Base-by-base conservation (phyloP, 2,113 vertebrate genomes). In the Astatoreochromis straeleni region DNA sequence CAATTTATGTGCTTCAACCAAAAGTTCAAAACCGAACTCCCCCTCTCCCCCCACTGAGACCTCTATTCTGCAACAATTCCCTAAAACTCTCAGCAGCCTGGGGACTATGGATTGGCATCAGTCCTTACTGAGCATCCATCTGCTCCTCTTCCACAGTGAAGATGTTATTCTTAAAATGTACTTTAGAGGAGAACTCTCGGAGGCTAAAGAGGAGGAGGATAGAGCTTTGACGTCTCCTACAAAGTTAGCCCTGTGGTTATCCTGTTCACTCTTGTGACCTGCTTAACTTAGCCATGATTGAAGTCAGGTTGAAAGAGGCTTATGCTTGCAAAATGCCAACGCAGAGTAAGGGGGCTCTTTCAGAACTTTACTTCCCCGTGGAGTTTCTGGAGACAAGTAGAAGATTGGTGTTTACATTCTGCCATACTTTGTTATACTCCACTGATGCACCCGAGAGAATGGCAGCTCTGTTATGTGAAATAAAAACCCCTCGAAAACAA, bases 191-290 rank as follows among this genome's bases (percentile, higher is more conserved):
- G 82, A 93, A 92, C 87, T 94, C 92, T 93, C 88, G 4, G 78
- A 95, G 93, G 94, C 88, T 93, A 90, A 93, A 93, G 88, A 94
- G 91, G 92, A 88, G 87, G 92, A 87, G 87, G 89, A 87, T 84
- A 33, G 89, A 88, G 87, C 90, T 95, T 91, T 95, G 88, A 93
- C 93, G 85, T 94, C 85, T 93, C 87, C 91, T 75, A 93, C 92
- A 95, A 95, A 93, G 93, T 94, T 92, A 91, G 94, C 92, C 93
- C 92, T 73, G 89, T 93, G 93, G 94, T 96, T 94, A 95, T 95
- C 87, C 82, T 90, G 89, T 92, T 96, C 91, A 82, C 93, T 89
- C 91, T 60, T 83, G 87, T 91, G 95, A 95, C 94, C 93, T 87
- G 93, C 92, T 87, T 95, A 95, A 95, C 93, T 93, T 91, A 94